Evolutionary conservation across 1,140 invertebrate species (phyloP), one percentile per base, ranked within the genome.

Genomic region (Cherax destructor): DNA sequence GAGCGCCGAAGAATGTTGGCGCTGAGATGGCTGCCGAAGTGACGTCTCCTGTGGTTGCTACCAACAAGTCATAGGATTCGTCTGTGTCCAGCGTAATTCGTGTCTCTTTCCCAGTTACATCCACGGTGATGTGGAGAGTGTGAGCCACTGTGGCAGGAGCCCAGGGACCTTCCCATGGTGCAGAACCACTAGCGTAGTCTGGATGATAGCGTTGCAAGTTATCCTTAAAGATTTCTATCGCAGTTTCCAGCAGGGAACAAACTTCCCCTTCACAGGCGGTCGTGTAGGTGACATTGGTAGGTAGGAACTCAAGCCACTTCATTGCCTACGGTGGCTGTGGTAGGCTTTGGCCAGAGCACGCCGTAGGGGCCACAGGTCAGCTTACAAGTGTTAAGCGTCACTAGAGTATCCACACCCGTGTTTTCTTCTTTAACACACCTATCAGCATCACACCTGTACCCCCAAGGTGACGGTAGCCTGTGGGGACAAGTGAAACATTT

Each of bases 291-390:
- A 79, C 30, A 9, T 80, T 91, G 18, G 18, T 65, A 7, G 89
- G 89, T 41, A 91, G 89, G 89, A 91, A 91, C 56, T 61, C 18
- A 1, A 1, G 47, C 21, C 47, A 91, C 83, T 18, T 59, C 21
- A 0, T 49, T 47, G 0, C 80, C 69, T 16, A 85, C 16, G n/a
- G 50, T 0, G 47, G 74, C 50, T 11, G 79, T 96, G 1, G 96
- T 97, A 7, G 97, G 97, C 92, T 95, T 95, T 1, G 97, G 97
- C 97, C 97, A 97, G 3, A 98, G 93, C 3, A 95, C 95, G 84
- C 96, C 96, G 93, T 81, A 76, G 41, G 81, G 49, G 16, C 76
- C 92, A 83, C 94, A 94, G 52, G 91, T 93, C 30, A 94, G 88
- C 89, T 94, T 94, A 83, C 94, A 94, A 3, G 65, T 52, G 49